These are phyloP conservation scores for Sisyra terminalis DNA, from an alignment of 2,888 invertebrate species.

Conservation along the genomic window DNA sequence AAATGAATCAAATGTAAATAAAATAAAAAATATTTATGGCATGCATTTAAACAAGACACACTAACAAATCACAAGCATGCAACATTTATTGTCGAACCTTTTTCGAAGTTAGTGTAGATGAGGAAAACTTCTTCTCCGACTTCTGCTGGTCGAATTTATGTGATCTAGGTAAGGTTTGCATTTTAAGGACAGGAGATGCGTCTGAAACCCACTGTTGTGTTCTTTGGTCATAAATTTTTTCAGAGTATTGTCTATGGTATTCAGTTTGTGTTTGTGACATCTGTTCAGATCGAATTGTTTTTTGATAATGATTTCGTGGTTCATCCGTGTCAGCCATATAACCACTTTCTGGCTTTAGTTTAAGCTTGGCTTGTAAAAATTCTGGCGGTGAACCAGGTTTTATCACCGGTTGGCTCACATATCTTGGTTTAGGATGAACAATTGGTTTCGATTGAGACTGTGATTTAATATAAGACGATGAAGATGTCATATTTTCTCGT, in stretches of 20 bases:
- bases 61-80: neutral
- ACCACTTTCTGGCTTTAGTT: slow-evolving; percentile 34
- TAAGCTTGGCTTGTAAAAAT: slow-evolving; percentile 27
- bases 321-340: slow-evolving; percentile 59
- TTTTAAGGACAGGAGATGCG: slow-evolving; percentile 15
- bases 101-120: slow-evolving; percentile 21
- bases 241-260: slow-evolving; percentile 20
- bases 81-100: slow-evolving; percentile 23
- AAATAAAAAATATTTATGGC: neutral
- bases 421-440: slow-evolving; percentile 14
- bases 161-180: slow-evolving; percentile 17
- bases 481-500: neutral
- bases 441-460: slow-evolving; percentile 6
- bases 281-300: slow-evolving; percentile 20
- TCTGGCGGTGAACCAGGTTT: slow-evolving; percentile 27
- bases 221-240: slow-evolving; percentile 17
- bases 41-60: neutral
- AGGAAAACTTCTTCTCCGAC: slow-evolving; percentile 19
- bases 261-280: slow-evolving; percentile 17
- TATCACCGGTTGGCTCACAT: slow-evolving; percentile 20
- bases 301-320: slow-evolving; percentile 25
- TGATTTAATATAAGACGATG: slow-evolving; percentile 9
- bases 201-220: slow-evolving; percentile 17
- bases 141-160: slow-evolving; percentile 17
- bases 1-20: slow-evolving; percentile 11